Base-by-base conservation (phyloP, 2,888 invertebrate genomes). In the Therioaphis trifolii region DNA sequence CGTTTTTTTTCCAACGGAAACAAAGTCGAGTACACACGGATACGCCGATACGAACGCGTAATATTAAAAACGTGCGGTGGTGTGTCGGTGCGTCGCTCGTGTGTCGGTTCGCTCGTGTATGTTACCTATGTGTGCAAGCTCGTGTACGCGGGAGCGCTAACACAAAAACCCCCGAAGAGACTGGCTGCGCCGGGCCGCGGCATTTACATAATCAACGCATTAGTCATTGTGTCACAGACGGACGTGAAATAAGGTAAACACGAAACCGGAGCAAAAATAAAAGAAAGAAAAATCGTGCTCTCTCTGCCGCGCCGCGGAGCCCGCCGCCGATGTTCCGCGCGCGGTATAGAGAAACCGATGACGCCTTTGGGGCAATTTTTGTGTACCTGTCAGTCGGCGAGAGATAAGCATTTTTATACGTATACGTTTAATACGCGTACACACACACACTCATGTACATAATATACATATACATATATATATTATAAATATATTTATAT, bases 151-250 rank as follows among this genome's bases (percentile, higher is more conserved):
- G 40, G 40, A 75, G 40, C 58, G 58, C 18, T 72, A 43, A 69
- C 43, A 46, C n/a, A 49, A 49, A 63, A 43, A 46, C 49, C 66
- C 77, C 52, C 77, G 40, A 68, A 66, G 66, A 66, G 35, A 75
- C 27, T 43, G 18, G 7, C 18, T 35, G 21, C 5, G 12, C 7
- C n/a, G n/a, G 40, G 58, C 21, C 7, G 27, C 24, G 40, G 58
- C 21, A 80, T 82, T 74, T 82, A 74, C 82, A 82, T 74, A 74
- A 63, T 49, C 82, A 74, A 74, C 72, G 21, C 82, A 82, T 82
- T 82, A 82, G 82, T 82, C 82, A 82, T 82, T 82, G 82, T 82
- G 82, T 82, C 63, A 74, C 82, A 66, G 66, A 63, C 82, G 82
- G 72, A 74, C 66, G 82, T 63, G 82, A 74, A 74, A 74, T 82